Conservation (phyloP, 2,113 vertebrate genomes). For the Bufo gargarizans region DNA sequence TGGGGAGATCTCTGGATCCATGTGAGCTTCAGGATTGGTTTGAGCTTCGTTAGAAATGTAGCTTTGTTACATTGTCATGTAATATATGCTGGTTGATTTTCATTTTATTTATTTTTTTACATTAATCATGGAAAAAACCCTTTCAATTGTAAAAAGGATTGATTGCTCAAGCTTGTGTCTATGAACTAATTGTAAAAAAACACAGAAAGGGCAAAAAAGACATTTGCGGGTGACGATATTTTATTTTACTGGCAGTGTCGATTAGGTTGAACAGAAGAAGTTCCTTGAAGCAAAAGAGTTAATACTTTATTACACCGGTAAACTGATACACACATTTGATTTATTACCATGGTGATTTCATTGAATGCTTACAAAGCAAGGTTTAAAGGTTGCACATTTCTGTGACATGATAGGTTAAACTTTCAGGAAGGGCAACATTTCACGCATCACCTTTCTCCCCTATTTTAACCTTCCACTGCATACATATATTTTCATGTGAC, state of each 20-base stretch:
- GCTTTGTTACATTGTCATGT: too few relatives aligned
- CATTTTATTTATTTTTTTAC: too few relatives aligned
- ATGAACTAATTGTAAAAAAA: too few relatives aligned
- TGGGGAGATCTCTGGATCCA: too few relatives aligned
- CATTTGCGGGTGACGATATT: not conserved
- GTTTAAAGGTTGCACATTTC: constrained; percentile 11
- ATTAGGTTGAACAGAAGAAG: not conserved
- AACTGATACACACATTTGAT: constrained; percentile 25
- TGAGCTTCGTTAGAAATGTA: too few relatives aligned
- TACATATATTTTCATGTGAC: constrained; percentile 25
- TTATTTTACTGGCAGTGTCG: not conserved
- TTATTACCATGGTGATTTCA: constrained; percentile 18
- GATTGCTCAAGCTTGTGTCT: too few relatives aligned
- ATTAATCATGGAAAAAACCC: too few relatives aligned
- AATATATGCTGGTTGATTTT: too few relatives aligned
- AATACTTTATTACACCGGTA: not conserved
- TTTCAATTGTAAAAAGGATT: too few relatives aligned
- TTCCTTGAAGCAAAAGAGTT: not conserved
- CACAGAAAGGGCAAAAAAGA: not conserved
- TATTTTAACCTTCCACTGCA: not conserved
- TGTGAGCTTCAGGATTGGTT: too few relatives aligned
- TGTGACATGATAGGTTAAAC: not conserved
- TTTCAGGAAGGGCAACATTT: not conserved
- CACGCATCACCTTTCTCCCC: not conserved
- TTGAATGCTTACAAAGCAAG: constrained; percentile 32